Base-by-base conservation (phyloP, 2,113 vertebrate genomes). In the Reinhardtius hippoglossoides region DNA sequence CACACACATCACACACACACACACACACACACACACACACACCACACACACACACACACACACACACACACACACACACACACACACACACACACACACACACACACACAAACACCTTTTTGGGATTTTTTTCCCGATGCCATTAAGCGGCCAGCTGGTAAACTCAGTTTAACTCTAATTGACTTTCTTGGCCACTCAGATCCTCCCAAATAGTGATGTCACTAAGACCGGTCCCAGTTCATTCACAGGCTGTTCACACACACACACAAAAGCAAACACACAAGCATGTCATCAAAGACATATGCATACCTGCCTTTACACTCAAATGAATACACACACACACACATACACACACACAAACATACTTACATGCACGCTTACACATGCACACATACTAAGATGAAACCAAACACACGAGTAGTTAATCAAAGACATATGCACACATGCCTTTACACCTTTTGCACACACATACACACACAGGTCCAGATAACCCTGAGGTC, bases 161-260 rank as follows among this genome's bases (percentile, higher is more conserved):
- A 92, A 94, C 89, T 93, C 78, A 81, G 89, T 89, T 92, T 86
- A 93, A 91, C 83, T 93, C 80, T 93, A 91, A 94, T 91, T 92
- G 90, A 94, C 93, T 95, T 94, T 93, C 91, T 92, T 93, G 88
- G 83, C 89, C 88, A 82, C 83, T 91, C 54, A 90, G 86, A 92
- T 90, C 90, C 90, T 91, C 88, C 88, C 83, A 80, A 83, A 88
- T 59, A 70, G 83, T 31, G 31, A 31, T 31, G 31, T 31, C 31
- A 31, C 31, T 6, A 31, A 31, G 31, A 31, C 31, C 31, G 31
- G 6, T 94, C 82, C 66, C 64, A 61, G 58, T 74, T 76, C 79
- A 76, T 82, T 73, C 21, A 58, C 40, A 73, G 46, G 56, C 81
- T 83, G 61, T 72, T 42, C 71, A 58, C 56, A 21, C 62, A 13